Percentiles rank a stretch among this genome's conserved stretches.
These are phyloP conservation scores for Cephus runcator DNA, from an alignment of 2,888 invertebrate genomes.

Conservation along the genomic window DNA sequence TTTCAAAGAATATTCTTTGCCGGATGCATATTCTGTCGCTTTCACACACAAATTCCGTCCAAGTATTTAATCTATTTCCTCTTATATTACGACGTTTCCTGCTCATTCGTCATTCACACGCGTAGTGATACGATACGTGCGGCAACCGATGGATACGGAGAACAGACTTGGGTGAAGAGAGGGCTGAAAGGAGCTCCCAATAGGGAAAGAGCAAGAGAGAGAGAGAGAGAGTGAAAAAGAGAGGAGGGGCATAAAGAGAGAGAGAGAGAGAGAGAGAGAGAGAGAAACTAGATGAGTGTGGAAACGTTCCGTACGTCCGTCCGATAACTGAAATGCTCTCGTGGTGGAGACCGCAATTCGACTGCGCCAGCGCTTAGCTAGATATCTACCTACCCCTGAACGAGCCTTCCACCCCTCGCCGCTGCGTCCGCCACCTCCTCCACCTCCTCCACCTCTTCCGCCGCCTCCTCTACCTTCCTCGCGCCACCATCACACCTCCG, in stretches of 20 bases:
- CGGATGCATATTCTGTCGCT: not conserved
- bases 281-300: conserved; percentile 16
- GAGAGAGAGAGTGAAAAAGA: conserved; percentile 1
- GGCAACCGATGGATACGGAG: not conserved
- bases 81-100: conserved; percentile 10
- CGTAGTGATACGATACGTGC: conserved; percentile 15
- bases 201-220: conserved; percentile 9
- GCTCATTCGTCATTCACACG: conserved; percentile 38
- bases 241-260: not conserved
- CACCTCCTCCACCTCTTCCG: no score
- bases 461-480: conserved; percentile 22
- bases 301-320: not conserved
- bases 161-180: not conserved
- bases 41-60: not conserved
- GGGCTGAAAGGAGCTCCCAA: not conserved
- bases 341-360: conserved; percentile 55
- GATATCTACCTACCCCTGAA: conserved; percentile 55
- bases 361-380: conserved; percentile 60
- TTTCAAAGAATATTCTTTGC: not conserved
- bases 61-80: not conserved
- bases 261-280: conserved; percentile 11
- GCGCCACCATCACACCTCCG: conserved; percentile 14
- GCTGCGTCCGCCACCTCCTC: not conserved
- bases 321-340: conserved; percentile 39
- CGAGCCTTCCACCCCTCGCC: conserved; percentile 18